Evolutionary conservation across 2,113 vertebrate species (phyloP), one percentile per base, ranked within the genome.

Genomic region (Galbula dea): DNA sequence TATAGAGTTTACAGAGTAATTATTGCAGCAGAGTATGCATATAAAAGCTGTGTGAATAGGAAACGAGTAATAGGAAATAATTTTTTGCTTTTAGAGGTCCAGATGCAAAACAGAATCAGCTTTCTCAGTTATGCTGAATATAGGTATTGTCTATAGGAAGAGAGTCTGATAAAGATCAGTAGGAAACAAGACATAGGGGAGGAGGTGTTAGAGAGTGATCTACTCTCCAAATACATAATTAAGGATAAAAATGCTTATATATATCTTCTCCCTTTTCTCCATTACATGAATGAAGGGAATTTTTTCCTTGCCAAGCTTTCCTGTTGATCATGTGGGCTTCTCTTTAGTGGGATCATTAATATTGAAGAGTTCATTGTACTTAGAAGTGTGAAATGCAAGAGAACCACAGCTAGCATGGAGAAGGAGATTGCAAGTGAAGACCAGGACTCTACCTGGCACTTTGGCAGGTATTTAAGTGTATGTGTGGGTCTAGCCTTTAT

Each of bases 331-430:
- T 29, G 13, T 76, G 37, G 11, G 3, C 16, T 81, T 77, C 30
- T 73, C 16, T 74, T 77, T 32, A 80, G 24, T 55, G 21, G 27
- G 13, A 39, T 74, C 30, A 13, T 65, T 79, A 20, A 37, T 86
- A 6, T 5, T 0, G 0, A 32, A 58, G 49, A 86, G 24, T 16
- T 20, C 3, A 6, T 10, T 34, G 4, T 62, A 11, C 39, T 59
- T 88, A 30, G 23, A 49, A 76, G 12, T 9, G 4, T 67, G 7
- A 84, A 45, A 34, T 37, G 36, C 0, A 1, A 61, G 39, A 65
- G 7, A 68, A 15, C 7, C 23, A 36, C n/a, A 75, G 27, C 17
- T 21, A 48, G n/a, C 26, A 8, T n/a, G 7, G 23, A 32, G 41
- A 43, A 75, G 36, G 16, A 75, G 69, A 65, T 61, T 16, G 43